Conservation (phyloP, 2,113 vertebrate species). For the Catharus fuscescens region DNA sequence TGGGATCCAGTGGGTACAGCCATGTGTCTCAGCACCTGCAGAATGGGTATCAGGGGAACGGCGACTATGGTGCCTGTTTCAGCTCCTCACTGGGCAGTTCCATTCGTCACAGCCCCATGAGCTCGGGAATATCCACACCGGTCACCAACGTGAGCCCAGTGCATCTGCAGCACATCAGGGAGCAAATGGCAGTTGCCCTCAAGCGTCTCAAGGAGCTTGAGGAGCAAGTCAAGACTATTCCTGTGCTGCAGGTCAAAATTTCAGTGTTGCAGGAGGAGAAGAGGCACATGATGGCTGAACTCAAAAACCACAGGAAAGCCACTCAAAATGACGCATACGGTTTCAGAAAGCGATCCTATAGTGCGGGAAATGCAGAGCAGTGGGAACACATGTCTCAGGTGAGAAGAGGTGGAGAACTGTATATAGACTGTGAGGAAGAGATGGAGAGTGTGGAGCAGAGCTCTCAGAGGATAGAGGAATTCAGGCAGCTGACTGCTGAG, state of each 20-base stretch:
- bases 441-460: constrained; percentile 82
- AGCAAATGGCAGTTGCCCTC: constrained; percentile 95
- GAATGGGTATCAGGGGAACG: constrained; percentile 85
- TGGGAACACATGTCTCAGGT: constrained; percentile 80
- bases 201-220: constrained; percentile 92
- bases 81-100: constrained; percentile 89
- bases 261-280: constrained; percentile 96
- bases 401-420: constrained; percentile 82
- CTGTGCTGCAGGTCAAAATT: constrained; percentile 95
- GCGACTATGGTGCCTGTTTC: constrained; percentile 82
- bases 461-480: constrained; percentile 86
- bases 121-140: constrained; percentile 91
- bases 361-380: constrained; percentile 90
- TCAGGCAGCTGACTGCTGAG: constrained; percentile 90
- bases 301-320: constrained; percentile 81
- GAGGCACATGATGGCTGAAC: constrained; percentile 86
- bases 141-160: constrained; percentile 92
- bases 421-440: constrained; percentile 87
- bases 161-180: constrained; percentile 94
- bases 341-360: constrained; percentile 92
- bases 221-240: constrained; percentile 94
- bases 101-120: constrained; percentile 93
- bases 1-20: constrained; percentile 79
- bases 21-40: constrained; percentile 78
- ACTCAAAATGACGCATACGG: constrained; percentile 60